These are phyloP conservation scores for Meiosimyza decipiens DNA, from an alignment of 2,888 invertebrate species.

Conservation along the genomic window DNA sequence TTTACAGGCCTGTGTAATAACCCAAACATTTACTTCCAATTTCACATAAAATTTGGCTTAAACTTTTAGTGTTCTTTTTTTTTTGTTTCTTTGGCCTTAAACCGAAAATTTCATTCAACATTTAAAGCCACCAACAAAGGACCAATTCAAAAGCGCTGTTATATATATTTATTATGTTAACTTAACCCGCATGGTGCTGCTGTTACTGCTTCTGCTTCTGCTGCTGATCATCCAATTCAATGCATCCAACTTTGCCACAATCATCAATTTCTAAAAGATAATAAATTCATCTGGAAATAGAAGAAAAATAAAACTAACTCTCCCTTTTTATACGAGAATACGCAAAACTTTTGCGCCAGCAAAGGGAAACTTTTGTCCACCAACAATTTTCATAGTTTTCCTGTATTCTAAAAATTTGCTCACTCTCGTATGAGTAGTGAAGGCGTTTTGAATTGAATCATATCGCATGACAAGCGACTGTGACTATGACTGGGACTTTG, in stretches of 20 bases:
- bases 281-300: slow-evolving; percentile 10
- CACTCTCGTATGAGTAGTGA: background rate
- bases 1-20: too few species aligned
- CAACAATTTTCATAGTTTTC: background rate
- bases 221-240: slow-evolving; percentile 18
- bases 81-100: too few species aligned
- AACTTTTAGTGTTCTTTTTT: too few species aligned
- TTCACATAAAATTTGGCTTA: too few species aligned
- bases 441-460: background rate
- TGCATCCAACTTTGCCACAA: slow-evolving; percentile 17
- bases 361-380: background rate
- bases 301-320: slow-evolving; percentile 1
- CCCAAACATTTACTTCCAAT: too few species aligned
- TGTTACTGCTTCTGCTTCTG: background rate
- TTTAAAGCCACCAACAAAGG: too few species aligned
- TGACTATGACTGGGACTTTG: background rate
- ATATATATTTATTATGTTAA: too few species aligned
- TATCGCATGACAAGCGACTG: background rate
- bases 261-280: slow-evolving; percentile 26
- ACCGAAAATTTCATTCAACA: too few species aligned
- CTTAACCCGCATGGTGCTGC: background rate
- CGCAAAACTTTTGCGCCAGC: slow-evolving; percentile 1
- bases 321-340: background rate
- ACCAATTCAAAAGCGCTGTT: too few species aligned
- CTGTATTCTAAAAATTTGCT: too few species aligned